Base-by-base conservation (phyloP, 2,113 vertebrate genomes). In the Cryptotis parvus region DNA sequence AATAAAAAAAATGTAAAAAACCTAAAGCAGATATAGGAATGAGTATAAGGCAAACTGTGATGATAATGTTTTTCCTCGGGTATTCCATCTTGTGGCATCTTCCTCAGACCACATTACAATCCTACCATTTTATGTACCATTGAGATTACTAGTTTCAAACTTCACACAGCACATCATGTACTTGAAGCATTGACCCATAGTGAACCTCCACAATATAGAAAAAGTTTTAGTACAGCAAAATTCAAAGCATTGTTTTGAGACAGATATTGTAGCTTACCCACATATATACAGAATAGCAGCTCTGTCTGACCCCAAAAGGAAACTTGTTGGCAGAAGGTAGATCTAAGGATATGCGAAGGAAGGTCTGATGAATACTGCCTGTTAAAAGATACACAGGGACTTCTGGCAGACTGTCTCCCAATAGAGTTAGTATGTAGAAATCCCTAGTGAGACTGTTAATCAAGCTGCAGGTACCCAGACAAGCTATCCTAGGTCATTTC, bases 81-180 rank as follows among this genome's bases (percentile, higher is more conserved):
- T 80, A 86, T 93, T 95, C 92, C 27, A 18, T 92, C 94, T 84
- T 83, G 55, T 35, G 75, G 82, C 75, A 45, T 94, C 81, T 87
- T 68, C 22, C 83, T 66, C 91, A 92, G 79, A 87, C 90, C 95
- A 87, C 91, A 94, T 85, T 95, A 91, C 78, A 91, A 68, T 96
- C 90, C 95, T 94, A 91, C 90, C 75, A 94, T 95, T 91, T 91
- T 91, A 88, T 65, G 90, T 84, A 83, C 78, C 4, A 0, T 85
- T 87, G 91, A 83, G 84, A 96, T 96, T 87, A 91, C 74, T 83
- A 52, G 93, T 91, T 96, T 96, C 78, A 63, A 66, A 80, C 79
- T 94, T 91, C 87, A 86, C 90, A 90, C 27, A 66, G 94, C 68
- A 94, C 93, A 94, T 74, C 82, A 77, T 80, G 82, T 91, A 77